These are phyloP conservation scores for Peromyscus leucopus DNA, from an alignment of 2,113 vertebrate genomes.

Conservation along the genomic window DNA sequence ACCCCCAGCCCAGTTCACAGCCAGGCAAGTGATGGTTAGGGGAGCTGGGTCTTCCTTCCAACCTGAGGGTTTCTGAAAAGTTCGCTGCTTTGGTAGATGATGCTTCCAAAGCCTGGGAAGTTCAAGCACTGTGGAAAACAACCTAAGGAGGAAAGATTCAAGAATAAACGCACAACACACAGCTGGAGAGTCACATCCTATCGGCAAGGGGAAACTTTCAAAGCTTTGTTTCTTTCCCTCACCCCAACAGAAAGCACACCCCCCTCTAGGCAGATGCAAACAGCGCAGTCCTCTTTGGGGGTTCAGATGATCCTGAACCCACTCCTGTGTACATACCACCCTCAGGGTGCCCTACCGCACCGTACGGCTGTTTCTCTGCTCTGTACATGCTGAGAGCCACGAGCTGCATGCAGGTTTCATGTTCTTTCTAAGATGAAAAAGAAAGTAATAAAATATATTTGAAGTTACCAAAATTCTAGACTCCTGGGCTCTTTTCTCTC, in stretches of 20 bases:
- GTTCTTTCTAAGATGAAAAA: conserved; percentile 91
- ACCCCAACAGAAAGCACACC: not conserved
- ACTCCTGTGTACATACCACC: conserved; percentile 90
- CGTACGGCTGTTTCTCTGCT: conserved; percentile 90
- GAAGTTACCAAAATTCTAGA: conserved; percentile 79
- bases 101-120: conserved; percentile 73
- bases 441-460: conserved; percentile 91
- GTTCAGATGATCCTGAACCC: conserved; percentile 79
- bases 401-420: conserved; percentile 92
- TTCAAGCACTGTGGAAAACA: conserved; percentile 75
- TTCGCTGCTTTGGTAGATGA: conserved; percentile 74
- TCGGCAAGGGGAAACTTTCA: not conserved
- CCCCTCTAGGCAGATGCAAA: conserved; percentile 79
- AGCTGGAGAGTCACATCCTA: not conserved
- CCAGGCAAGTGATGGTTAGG: conserved; percentile 68
- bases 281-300: conserved; percentile 87
- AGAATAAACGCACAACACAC: not conserved
- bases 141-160: conserved; percentile 76
- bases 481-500: conserved; percentile 22
- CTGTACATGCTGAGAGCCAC: conserved; percentile 91
- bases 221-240: not conserved
- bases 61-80: conserved; percentile 68
- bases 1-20: not conserved
- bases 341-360: conserved; percentile 86
- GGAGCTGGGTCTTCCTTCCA: conserved; percentile 53